Conservation (phyloP, 1,140 invertebrate genomes). For the Protaetia brevitarsis region DNA sequence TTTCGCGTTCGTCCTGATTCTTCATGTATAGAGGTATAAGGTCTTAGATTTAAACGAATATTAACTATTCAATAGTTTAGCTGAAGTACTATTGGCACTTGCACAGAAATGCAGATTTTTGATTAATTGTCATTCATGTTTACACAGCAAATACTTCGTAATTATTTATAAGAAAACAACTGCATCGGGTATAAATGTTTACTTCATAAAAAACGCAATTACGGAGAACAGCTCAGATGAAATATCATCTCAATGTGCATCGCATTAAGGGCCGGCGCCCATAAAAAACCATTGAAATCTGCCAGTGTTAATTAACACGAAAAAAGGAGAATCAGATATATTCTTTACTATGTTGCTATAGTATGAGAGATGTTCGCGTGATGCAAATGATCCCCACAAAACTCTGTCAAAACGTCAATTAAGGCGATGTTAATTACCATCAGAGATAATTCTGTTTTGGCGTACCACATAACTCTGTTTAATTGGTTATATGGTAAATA, state of each 20-base stretch:
- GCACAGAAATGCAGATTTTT: no score
- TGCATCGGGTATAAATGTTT: no score
- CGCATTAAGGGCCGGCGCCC: neutral
- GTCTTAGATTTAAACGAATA: no score
- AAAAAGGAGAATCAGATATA: neutral
- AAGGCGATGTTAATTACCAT: slow-evolving; percentile 25
- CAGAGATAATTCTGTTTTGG: slow-evolving; percentile 19
- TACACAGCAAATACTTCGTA: no score
- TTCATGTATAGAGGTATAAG: no score
- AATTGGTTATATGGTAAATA: slow-evolving; percentile 8
- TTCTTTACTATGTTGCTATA: neutral
- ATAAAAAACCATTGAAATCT: neutral
- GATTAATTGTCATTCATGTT: no score
- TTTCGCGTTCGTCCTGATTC: no score
- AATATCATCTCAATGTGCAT: neutral
- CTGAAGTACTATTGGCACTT: no score
- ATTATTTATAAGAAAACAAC: no score
- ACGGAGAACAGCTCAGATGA: neutral
- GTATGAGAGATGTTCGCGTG: slow-evolving; percentile 7
- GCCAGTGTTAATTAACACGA: slow-evolving; percentile 14
- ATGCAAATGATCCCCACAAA: slow-evolving; percentile 26
- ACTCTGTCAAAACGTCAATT: slow-evolving; percentile 27
- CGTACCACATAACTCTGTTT: neutral
- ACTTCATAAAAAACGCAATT: slow-evolving; percentile 4
- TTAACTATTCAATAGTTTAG: no score